A percentile compares a stretch with the other conserved stretches of the same genome.
These are phyloP conservation scores for Ariopsis seemanni DNA, from an alignment of 2,113 vertebrate species.

Conservation along the genomic window DNA sequence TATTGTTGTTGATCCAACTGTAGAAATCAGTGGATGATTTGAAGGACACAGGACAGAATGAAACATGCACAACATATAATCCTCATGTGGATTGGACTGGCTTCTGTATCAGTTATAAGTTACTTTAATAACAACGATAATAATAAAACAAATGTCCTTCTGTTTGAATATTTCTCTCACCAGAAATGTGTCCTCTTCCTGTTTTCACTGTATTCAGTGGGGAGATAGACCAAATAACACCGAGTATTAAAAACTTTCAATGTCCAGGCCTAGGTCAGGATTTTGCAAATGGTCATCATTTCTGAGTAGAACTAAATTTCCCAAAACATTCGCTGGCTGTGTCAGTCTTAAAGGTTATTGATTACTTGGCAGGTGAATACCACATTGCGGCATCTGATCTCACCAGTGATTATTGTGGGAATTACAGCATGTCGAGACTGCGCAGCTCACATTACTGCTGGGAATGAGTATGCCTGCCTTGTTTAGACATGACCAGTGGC, in stretches of 20 bases:
- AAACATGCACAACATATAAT: not conserved
- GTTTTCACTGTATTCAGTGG: not conserved
- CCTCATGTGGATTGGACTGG: not conserved
- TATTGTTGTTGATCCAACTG: not conserved
- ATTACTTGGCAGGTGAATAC: not conserved
- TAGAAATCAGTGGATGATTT: not conserved
- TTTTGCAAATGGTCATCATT: too few species aligned
- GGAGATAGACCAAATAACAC: not conserved
- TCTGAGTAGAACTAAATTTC: not conserved
- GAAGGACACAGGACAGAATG: not conserved
- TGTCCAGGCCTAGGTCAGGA: not conserved
- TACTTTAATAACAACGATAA: not conserved
- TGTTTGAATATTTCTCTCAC: not conserved
- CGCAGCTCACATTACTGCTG: not conserved
- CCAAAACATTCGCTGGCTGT: not conserved
- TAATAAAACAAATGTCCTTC: not conserved
- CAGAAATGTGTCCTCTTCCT: not conserved
- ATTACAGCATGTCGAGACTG: constrained; percentile 4
- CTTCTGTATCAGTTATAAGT: not conserved
- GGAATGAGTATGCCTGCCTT: not conserved
- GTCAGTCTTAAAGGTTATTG: not conserved
- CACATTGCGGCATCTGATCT: not conserved
- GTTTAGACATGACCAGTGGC: not conserved
- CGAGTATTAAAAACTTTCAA: not conserved
- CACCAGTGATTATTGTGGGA: not conserved